Conservation (phyloP, 2,113 vertebrate genomes). For the Pollimyrus isidori region DNA sequence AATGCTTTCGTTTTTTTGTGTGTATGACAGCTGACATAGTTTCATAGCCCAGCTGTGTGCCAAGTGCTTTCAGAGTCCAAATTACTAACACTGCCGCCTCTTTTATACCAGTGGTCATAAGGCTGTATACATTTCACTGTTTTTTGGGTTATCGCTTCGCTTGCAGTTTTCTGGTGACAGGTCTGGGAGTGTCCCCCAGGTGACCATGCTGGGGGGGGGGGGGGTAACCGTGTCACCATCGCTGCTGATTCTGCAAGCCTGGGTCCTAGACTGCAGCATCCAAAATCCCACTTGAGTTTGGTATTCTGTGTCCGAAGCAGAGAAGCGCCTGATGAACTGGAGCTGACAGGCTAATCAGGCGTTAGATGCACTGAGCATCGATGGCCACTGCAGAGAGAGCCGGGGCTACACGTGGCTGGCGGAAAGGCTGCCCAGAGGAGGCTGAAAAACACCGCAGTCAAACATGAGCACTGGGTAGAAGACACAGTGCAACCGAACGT, state of each 20-base stretch:
- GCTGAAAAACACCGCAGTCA: neutral
- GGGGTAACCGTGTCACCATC: neutral
- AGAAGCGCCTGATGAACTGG: neutral
- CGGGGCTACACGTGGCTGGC: neutral
- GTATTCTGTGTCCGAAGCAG: neutral
- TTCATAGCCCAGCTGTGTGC: neutral
- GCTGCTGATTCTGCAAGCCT: neutral
- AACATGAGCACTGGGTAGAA: constrained; percentile 3
- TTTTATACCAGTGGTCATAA: neutral
- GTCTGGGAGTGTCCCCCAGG: neutral
- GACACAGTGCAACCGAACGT: no score
- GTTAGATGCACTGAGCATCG: neutral
- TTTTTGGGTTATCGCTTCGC: neutral
- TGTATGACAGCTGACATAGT: neutral
- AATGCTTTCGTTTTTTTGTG: neutral
- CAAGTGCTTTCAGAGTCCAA: neutral
- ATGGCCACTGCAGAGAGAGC: neutral
- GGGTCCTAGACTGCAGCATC: neutral
- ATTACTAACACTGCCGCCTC: neutral
- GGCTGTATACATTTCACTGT: neutral
- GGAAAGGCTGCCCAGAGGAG: neutral
- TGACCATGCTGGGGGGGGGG: neutral
- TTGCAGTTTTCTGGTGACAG: neutral
- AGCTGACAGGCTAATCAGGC: neutral
- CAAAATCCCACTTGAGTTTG: neutral